These are phyloP conservation scores for Zygothrica quintamaculata DNA, from an alignment of 2,888 invertebrate species.

Conservation along the genomic window DNA sequence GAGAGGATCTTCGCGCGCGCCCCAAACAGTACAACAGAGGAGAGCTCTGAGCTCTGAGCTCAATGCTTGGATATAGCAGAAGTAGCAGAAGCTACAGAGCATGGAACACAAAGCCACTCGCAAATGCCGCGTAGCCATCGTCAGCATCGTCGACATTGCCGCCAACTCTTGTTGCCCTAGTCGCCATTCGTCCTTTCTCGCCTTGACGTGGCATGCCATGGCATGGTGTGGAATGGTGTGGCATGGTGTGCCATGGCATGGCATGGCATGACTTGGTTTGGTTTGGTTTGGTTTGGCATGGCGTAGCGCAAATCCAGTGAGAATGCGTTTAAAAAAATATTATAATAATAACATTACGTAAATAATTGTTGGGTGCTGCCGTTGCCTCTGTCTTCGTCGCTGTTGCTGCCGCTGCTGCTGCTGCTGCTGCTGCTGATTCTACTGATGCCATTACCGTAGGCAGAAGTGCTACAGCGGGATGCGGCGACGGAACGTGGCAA, in stretches of 20 bases:
- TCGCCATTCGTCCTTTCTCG: conserved; percentile 12
- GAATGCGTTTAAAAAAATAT: conserved; percentile 81
- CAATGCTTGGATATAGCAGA: neutral
- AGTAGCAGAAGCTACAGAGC: neutral
- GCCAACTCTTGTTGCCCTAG: conserved; percentile 41
- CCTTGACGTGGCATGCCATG: neutral
- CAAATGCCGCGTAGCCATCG: conserved; percentile 70
- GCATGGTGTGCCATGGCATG: conserved; percentile 24
- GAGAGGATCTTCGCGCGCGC: conserved; percentile 69
- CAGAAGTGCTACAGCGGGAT: conserved; percentile 1
- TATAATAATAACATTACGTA: conserved; percentile 82
- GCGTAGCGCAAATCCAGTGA: conserved; percentile 72
- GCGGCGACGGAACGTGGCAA: conserved; percentile 5
- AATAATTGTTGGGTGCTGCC: conserved; percentile 77
- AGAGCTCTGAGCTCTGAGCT: neutral
- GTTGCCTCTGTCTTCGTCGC: conserved; percentile 24
- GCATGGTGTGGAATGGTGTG: conserved; percentile 7
- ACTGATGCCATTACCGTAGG: conserved; percentile 24
- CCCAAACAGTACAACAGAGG: conserved; percentile 15
- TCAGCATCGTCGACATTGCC: conserved; percentile 27
- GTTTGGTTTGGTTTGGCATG: too few species aligned
- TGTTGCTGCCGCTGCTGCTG: too few species aligned
- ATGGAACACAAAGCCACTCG: conserved; percentile 74
- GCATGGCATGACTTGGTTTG: conserved; percentile 5
- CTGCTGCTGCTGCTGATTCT: too few species aligned